Evolutionary conservation across 2,797 vertebrate species (phyloP).

Genomic region (Pristis pectinata): DNA sequence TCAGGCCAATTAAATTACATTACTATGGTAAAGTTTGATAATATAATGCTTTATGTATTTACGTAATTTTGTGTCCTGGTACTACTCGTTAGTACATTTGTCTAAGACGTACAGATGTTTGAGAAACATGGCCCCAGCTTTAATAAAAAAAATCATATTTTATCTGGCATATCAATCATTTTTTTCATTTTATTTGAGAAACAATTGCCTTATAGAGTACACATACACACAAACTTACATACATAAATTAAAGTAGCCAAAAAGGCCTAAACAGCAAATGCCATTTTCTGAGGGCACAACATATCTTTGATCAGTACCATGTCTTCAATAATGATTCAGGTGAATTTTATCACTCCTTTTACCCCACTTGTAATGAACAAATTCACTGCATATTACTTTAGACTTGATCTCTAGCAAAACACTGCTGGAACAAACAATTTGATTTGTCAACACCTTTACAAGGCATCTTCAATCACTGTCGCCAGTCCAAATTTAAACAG

Average conservation of each 20-base stretch:
- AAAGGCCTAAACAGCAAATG: constrained; percentile 36
- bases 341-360: constrained; percentile 69
- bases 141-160: neutral
- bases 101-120: neutral
- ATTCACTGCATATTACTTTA: constrained; percentile 99
- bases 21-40: neutral
- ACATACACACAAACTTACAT: constrained; percentile 48
- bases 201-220: constrained; percentile 43
- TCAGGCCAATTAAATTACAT: neutral
- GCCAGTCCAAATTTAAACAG: constrained; percentile 98
- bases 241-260: constrained; percentile 53
- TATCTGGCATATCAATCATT: neutral
- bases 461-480: constrained; percentile 99
- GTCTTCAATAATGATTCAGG: constrained; percentile 65
- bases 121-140: neutral
- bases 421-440: constrained; percentile 99
- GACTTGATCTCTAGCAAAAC: constrained; percentile 99
- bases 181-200: neutral
- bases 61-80: neutral
- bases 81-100: neutral
- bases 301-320: constrained; percentile 58
- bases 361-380: constrained; percentile 92
- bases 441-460: constrained; percentile 99
- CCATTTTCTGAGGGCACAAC: constrained; percentile 54
- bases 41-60: neutral